Evolutionary conservation across 2,888 invertebrate genomes (phyloP).

Genomic region (Heliconius ismenius): DNA sequence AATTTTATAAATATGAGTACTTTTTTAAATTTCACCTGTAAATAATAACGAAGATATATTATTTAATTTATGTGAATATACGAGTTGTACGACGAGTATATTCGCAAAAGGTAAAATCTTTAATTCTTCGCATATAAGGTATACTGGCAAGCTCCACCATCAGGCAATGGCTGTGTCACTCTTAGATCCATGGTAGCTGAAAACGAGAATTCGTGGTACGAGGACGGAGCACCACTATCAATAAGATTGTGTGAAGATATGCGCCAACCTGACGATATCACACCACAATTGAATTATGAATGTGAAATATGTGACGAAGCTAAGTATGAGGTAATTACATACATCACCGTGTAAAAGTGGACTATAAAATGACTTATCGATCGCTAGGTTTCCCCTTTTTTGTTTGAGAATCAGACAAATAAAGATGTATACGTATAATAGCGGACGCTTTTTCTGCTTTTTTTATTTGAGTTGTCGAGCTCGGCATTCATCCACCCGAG

Average conservation of each 20-base stretch:
- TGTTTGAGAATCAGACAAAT: not conserved
- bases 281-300: constrained; percentile 65
- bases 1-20: too few relatives aligned
- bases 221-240: constrained; percentile 67
- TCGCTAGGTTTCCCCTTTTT: not conserved
- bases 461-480: too few relatives aligned
- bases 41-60: not conserved
- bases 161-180: constrained; percentile 70
- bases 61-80: not conserved
- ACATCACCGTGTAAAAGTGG: not conserved
- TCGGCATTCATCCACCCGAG: too few relatives aligned
- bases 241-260: constrained; percentile 67
- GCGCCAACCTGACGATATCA: constrained; percentile 70
- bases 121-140: constrained; percentile 54
- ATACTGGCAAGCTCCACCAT: constrained; percentile 72
- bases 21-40: too few relatives aligned
- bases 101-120: not conserved
- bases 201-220: constrained; percentile 69
- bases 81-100: not conserved
- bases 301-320: constrained; percentile 73
- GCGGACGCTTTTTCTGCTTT: too few relatives aligned
- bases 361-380: not conserved
- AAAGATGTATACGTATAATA: too few relatives aligned
- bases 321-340: constrained; percentile 66
- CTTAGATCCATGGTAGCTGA: constrained; percentile 72